Base-by-base conservation (phyloP, 2,113 vertebrate genomes). In the Diadophis punctatus region DNA sequence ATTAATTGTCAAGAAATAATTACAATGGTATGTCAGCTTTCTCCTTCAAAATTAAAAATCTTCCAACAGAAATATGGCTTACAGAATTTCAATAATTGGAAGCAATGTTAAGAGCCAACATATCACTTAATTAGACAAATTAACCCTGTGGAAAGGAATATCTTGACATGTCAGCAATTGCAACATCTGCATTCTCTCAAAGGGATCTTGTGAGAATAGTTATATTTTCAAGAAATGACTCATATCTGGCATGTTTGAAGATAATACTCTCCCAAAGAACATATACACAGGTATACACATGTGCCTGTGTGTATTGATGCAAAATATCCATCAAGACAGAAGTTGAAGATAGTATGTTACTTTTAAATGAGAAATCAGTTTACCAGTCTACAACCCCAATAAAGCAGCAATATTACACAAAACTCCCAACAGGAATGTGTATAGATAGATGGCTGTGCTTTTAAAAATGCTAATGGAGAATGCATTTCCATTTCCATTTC, bases 1-100 rank as follows among this genome's bases (percentile, higher is more conserved):
- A 46, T 89, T 58, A 52, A 39, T n/a, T 93, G 53, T 90, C 34
- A 56, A 90, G 91, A 88, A 46, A 5, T 92, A 91, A 39, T 49
- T 90, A 92, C 91, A 49, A 90, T 56, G 7, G 14, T 88, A 93
- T 93, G 90, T 92, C 92, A 93, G 86, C 51, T n/a, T 91, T 93
- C 86, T 91, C 8, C 7, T 25, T n/a, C 6, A 91, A 30, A 90
- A 91, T 30, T 60, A 8, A 89, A 90, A 91, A 46, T 87, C 18
- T 55, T 88, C n/a, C 86, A 85, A 34, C 11, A 90, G 18, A 63
- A 25, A 48, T 25, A 63, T 20, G 86, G 25, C 30, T 93, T 92
- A 27, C 43, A 58, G 23, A 39, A 85, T 30, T 92, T 52, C 20
- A 63, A 5, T 12, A 87, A 56, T 55, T 90, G 80, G 84, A 23